These are phyloP conservation scores for Geopemphigus sp. DNA, from an alignment of 1,140 invertebrate genomes.

Conservation along the genomic window DNA sequence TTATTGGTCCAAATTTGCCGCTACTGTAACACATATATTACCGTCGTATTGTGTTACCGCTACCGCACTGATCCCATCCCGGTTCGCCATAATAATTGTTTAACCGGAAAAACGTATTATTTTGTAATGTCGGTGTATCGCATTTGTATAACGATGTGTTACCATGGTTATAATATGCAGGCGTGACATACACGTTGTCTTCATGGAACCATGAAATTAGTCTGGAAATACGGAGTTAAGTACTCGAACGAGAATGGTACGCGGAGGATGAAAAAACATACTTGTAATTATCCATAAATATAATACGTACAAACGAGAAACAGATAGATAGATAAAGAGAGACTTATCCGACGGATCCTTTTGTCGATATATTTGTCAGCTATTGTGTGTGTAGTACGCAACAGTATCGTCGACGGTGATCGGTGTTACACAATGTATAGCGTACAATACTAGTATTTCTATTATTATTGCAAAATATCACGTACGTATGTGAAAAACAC, in stretches of 20 bases:
- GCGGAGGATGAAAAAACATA: slow-evolving; percentile 5
- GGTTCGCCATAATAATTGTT: neutral
- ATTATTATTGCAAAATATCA: neutral
- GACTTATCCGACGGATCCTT: neutral
- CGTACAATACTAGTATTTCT: neutral
- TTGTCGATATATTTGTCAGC: neutral
- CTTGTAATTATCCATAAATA: neutral
- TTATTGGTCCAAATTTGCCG: slow-evolving; percentile 15
- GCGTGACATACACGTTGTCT: slow-evolving; percentile 12
- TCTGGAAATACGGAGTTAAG: neutral
- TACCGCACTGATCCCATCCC: no score
- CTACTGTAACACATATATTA: neutral
- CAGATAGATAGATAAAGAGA: neutral
- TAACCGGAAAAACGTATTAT: neutral
- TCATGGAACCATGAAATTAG: slow-evolving; percentile 33
- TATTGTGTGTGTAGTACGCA: neutral
- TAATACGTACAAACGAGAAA: neutral
- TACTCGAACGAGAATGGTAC: neutral
- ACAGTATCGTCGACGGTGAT: neutral
- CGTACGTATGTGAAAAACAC: neutral
- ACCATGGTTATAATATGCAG: slow-evolving; percentile 26
- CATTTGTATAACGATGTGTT: slow-evolving; percentile 8
- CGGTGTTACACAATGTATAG: neutral
- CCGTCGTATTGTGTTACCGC: neutral
- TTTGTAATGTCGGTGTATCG: neutral